phyloP scores from a whole-genome alignment of 1,140 invertebrate genomes.

The Bombus superbus region DNA sequence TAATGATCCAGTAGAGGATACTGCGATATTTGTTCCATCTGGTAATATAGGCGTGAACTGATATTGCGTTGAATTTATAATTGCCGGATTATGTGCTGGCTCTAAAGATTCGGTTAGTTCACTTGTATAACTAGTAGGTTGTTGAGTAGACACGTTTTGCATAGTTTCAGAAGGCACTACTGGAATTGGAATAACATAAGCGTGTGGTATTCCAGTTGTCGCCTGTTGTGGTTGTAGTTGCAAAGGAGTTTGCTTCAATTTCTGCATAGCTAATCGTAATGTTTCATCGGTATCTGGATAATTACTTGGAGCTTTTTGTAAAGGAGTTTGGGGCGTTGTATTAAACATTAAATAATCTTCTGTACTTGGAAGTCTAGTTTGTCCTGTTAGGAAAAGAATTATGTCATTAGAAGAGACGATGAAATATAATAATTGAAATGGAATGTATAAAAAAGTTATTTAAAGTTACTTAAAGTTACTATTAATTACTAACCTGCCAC shows the following conservation, averaged over 20 bases:
- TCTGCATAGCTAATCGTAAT: constrained; percentile 79
- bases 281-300: constrained; percentile 81
- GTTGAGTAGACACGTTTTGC: constrained; percentile 68
- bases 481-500: constrained; percentile 64
- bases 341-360: constrained; percentile 82
- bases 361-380: constrained; percentile 75
- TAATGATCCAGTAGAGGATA: constrained; percentile 58
- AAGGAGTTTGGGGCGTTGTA: constrained; percentile 79
- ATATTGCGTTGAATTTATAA: constrained; percentile 70
- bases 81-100: constrained; percentile 60
- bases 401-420: background rate
- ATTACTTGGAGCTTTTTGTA: constrained; percentile 76
- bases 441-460: background rate
- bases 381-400: constrained; percentile 63
- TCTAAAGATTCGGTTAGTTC: constrained; percentile 64
- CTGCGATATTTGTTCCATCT: constrained; percentile 65
- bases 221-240: constrained; percentile 68
- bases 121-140: constrained; percentile 56
- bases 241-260: constrained; percentile 76
- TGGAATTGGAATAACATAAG: constrained; percentile 81
- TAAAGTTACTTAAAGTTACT: constrained; percentile 1
- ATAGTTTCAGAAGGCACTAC: constrained; percentile 80
- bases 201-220: constrained; percentile 74
- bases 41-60: constrained; percentile 75
- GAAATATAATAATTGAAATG: background rate